Conservation (phyloP, 2,797 vertebrate species). For the Orestias chungarensis region DNA sequence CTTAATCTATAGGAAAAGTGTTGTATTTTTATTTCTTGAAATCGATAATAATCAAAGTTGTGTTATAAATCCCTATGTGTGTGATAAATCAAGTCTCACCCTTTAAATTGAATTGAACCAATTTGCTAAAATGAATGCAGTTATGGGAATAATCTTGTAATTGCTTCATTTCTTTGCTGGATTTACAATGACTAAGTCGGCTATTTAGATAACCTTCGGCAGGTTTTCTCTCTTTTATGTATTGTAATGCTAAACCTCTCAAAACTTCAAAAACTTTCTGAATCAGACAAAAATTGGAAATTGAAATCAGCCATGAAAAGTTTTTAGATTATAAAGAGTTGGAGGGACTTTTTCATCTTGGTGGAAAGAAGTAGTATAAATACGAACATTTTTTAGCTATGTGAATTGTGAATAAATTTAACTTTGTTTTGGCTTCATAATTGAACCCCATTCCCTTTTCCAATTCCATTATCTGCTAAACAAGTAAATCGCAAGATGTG, state of each 20-base stretch:
- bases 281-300: neutral
- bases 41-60: neutral
- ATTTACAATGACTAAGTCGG: neutral
- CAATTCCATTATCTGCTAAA: neutral
- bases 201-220: neutral
- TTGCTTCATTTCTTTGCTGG: neutral
- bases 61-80: neutral
- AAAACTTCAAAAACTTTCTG: neutral
- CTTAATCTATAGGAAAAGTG: neutral
- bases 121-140: neutral
- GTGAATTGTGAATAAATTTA: neutral
- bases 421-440: neutral
- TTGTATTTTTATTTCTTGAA: neutral
- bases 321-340: constrained; percentile 9
- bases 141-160: neutral
- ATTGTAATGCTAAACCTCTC: neutral
- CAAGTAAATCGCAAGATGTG: neutral
- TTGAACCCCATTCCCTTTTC: neutral
- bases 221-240: neutral
- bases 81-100: neutral
- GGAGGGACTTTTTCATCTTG: constrained; percentile 17
- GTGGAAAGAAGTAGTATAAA: constrained; percentile 13
- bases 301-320: neutral
- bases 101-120: neutral
- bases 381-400: neutral